These are phyloP conservation scores for Campylomormyrus tamandua DNA, from an alignment of 2,113 vertebrate genomes.

Conservation along the genomic window DNA sequence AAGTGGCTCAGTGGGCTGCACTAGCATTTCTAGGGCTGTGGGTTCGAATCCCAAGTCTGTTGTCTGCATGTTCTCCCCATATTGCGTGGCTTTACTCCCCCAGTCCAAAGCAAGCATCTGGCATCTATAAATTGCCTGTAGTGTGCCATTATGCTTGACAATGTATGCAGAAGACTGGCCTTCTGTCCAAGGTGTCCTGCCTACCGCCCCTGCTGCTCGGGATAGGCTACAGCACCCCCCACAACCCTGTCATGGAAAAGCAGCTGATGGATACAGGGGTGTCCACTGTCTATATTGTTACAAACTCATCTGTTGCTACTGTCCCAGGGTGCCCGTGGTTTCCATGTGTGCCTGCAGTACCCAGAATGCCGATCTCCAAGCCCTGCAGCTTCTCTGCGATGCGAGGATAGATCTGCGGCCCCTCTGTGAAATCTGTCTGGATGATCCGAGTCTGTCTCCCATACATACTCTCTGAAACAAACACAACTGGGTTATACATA, in stretches of 20 bases:
- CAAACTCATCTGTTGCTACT: neutral
- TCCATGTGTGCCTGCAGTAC: conserved; percentile 36
- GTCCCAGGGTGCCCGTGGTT: neutral
- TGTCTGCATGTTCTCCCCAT: neutral
- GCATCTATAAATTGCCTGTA: neutral
- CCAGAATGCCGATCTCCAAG: conserved; percentile 67
- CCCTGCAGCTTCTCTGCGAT: conserved; percentile 49
- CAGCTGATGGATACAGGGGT: neutral
- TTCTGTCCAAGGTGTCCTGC: neutral
- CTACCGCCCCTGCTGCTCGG: neutral
- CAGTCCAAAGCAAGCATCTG: neutral
- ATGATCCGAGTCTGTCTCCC: conserved; percentile 52
- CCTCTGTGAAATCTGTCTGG: conserved; percentile 60
- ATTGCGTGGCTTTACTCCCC: neutral
- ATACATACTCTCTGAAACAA: conserved; percentile 45
- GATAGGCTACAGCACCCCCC: neutral
- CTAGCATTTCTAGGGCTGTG: neutral
- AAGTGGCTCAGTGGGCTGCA: neutral
- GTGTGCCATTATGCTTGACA: neutral
- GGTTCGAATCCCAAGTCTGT: neutral
- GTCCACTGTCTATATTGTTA: too few species aligned
- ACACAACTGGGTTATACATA: conserved; percentile 5
- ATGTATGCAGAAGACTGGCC: neutral
- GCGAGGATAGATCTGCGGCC: conserved; percentile 52
- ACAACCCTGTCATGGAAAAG: neutral